Percentiles rank a stretch among this genome's conserved stretches.
phyloP scores from a whole-genome alignment of 2,888 invertebrate genomes.

The Drosophila buzzatii region DNA sequence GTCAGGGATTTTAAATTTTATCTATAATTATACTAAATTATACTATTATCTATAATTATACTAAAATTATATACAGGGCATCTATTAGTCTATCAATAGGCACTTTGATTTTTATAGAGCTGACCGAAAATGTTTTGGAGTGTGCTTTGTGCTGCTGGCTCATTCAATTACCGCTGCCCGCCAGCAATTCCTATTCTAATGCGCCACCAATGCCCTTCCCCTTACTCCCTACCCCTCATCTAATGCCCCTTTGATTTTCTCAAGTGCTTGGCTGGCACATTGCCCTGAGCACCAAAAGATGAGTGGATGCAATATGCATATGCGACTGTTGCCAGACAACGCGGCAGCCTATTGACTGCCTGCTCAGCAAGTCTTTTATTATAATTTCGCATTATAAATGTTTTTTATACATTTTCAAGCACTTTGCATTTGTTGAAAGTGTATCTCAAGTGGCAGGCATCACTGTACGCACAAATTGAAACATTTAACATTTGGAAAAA shows the following conservation, averaged over 20 bases:
- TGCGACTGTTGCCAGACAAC: slow-evolving; percentile 37
- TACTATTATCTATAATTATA: not conserved
- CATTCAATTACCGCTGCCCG: slow-evolving; percentile 76
- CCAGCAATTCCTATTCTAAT: slow-evolving; percentile 63
- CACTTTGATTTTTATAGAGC: not conserved
- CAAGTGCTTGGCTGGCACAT: slow-evolving; percentile 72
- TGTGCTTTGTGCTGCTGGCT: slow-evolving; percentile 57
- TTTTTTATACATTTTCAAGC: slow-evolving; percentile 16
- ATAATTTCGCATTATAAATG: slow-evolving; percentile 44
- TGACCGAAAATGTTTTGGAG: slow-evolving; percentile 56
- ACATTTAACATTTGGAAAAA: slow-evolving; percentile 21
- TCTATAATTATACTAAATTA: no score
- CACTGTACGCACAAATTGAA: slow-evolving; percentile 23
- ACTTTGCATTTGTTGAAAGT: slow-evolving; percentile 43
- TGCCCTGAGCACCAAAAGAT: slow-evolving; percentile 55
- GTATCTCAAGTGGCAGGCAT: slow-evolving; percentile 40
- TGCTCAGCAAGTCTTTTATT: slow-evolving; percentile 52
- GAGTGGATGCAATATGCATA: slow-evolving; percentile 42
- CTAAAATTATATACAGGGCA: not conserved
- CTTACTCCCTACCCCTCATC: not conserved
- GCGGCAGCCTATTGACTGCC: slow-evolving; percentile 37
- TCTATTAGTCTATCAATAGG: not conserved
- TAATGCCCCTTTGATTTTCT: slow-evolving; percentile 50
- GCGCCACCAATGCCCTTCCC: slow-evolving; percentile 8
- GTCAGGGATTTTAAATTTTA: no score